A percentile compares a stretch with the other conserved stretches of the same genome.
phyloP scores from a whole-genome alignment of 2,888 invertebrate species.

The Leucoptera coffeella region DNA sequence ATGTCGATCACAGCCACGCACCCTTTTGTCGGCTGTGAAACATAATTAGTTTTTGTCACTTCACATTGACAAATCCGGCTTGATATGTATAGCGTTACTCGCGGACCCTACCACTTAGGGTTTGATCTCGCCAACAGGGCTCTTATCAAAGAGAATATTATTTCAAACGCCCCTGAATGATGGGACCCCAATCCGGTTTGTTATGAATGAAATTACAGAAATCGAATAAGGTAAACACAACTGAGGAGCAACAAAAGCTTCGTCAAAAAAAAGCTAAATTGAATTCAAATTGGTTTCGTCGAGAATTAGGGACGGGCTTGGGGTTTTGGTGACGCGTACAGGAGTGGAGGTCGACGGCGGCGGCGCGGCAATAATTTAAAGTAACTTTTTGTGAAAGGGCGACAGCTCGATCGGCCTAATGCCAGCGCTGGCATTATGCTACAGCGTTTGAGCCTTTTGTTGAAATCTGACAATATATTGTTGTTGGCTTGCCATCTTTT shows the following conservation, averaged over 20 bases:
- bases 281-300: slow-evolving; percentile 54
- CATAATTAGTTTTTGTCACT: slow-evolving; percentile 53
- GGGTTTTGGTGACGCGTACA: slow-evolving; percentile 36
- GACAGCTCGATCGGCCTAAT: slow-evolving; percentile 21
- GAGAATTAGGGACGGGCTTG: slow-evolving; percentile 48
- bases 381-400: slow-evolving; percentile 36
- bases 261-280: slow-evolving; percentile 50
- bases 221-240: slow-evolving; percentile 55
- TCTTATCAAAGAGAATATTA: slow-evolving; percentile 54
- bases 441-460: too few relatives aligned
- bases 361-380: slow-evolving; percentile 36
- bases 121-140: slow-evolving; percentile 20
- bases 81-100: slow-evolving; percentile 21
- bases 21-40: slow-evolving; percentile 27
- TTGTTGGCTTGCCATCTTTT: too few relatives aligned
- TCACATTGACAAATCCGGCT: slow-evolving; percentile 46
- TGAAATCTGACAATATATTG: too few relatives aligned
- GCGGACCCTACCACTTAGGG: slow-evolving; percentile 32
- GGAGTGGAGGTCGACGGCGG: too few relatives aligned
- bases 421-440: too few relatives aligned
- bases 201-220: slow-evolving; percentile 55
- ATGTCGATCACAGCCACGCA: slow-evolving; percentile 15
- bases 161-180: slow-evolving; percentile 52
- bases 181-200: slow-evolving; percentile 52
- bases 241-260: slow-evolving; percentile 51